Conservation (phyloP, 2,797 vertebrate genomes). For the Gallirallus australis region DNA sequence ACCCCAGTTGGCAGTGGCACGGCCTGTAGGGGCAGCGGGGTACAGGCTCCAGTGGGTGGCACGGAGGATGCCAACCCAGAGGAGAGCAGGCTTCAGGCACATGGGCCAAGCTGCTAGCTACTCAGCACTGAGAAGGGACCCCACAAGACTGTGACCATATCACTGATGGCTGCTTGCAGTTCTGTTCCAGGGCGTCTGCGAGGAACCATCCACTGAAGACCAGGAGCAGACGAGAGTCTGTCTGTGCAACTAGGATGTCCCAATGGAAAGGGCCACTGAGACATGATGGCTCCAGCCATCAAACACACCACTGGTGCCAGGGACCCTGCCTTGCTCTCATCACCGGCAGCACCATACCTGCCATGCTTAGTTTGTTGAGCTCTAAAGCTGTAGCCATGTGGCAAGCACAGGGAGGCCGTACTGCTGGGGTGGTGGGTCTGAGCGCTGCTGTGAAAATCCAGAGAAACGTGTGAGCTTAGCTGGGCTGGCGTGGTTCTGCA, state of each 20-base stretch:
- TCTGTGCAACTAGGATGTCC: not conserved
- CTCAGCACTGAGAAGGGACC: not conserved
- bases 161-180: not conserved
- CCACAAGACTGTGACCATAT: accelerated
- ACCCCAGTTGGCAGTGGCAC: accelerated
- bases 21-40: accelerated
- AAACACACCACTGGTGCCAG: not conserved
- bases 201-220: not conserved
- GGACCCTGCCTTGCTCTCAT: not conserved
- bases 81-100: not conserved
- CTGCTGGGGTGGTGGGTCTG: not conserved
- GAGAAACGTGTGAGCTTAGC: not conserved
- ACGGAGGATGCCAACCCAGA: not conserved
- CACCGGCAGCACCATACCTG: not conserved
- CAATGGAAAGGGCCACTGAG: not conserved
- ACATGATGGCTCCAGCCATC: not conserved
- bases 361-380: not conserved
- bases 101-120: not conserved
- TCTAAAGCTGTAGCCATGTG: not conserved
- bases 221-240: not conserved
- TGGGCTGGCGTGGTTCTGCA: not conserved
- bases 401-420: not conserved
- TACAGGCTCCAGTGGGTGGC: accelerated
- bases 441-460: not conserved
- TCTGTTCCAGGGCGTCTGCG: not conserved